Evolutionary conservation across 37 sponge, comb jelly and placozoan species (phyloP), one percentile per base, ranked within the genome.

Genomic region (Bolinopsis microptera): DNA sequence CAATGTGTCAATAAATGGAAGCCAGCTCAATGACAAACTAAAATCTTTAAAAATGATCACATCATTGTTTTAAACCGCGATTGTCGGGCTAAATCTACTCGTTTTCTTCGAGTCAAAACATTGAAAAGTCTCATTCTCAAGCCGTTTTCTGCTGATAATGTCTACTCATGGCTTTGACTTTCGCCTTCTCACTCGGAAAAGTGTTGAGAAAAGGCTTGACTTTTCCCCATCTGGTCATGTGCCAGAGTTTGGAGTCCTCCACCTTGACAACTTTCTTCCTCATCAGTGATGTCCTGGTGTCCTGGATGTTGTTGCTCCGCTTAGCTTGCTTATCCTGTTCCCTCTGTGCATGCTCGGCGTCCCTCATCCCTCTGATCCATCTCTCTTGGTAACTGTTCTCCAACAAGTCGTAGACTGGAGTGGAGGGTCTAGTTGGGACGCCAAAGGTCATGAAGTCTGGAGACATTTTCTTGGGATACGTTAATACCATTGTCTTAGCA

Each of bases 381-480:
- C 82, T 80, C 9, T 80, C 82, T 22, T 80, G 82, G 37, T 80
- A 80, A 18, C 82, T 80, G 82, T 80, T 80, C 38, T 80, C 82
- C 9, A 80, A 37, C 1, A 80, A 37, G 37, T 80, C 82, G 23
- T 80, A 80, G 3, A 80, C 82, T 35, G 82, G 82, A 34, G 82
- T 80, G 82, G 82, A 80, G 38, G 82, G 82, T 35, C 82, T 24
- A 16, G 82, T 80, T 16, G 82, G 82, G 16, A 80, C 82, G 2
- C 82, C 82, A 35, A 80, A 80, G 0, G 82, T 80, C 82, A 80
- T 80, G 38, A 80, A 80, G 23, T 80, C 82, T 16, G 82, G 82
- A 16, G 82, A 80, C 82, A 80, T 80, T 34, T 80, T 80, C 35
- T 35, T 33, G 8, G 82, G 82, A 22, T 35, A 33, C 26, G 5